Conservation (phyloP, 2,113 vertebrate genomes). For the Hydrochoerus hydrochaeris region DNA sequence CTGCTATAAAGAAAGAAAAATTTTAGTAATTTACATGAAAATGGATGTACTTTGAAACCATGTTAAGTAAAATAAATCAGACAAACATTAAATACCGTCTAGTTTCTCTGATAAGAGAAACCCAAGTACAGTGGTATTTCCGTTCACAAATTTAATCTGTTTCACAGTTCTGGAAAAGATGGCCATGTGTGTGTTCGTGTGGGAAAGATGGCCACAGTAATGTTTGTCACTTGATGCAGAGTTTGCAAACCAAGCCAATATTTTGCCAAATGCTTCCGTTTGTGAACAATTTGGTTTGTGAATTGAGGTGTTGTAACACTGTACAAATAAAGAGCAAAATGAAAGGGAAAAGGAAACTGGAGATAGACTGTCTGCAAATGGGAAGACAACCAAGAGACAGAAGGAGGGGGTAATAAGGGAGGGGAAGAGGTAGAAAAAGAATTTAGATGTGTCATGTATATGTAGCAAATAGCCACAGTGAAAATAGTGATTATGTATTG, state of each 20-base stretch:
- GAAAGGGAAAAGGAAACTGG: background rate
- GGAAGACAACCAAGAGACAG: background rate
- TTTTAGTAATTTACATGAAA: background rate
- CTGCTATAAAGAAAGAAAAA: background rate
- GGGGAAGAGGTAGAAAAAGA: background rate
- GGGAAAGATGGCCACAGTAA: background rate
- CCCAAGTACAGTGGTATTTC: background rate
- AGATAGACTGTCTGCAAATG: background rate
- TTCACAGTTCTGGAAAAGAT: background rate
- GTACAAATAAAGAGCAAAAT: background rate
- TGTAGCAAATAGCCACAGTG: background rate
- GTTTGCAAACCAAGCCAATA: background rate
- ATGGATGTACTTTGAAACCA: background rate
- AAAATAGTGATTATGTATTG: background rate
- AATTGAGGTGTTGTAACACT: background rate
- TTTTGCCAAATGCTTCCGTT: background rate
- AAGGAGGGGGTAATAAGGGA: background rate
- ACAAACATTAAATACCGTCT: background rate
- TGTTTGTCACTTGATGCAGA: background rate
- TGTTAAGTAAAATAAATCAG: background rate
- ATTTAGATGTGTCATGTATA: background rate
- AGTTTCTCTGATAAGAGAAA: background rate
- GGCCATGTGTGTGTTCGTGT: background rate
- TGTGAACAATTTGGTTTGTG: background rate
- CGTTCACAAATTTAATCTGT: background rate